Evolutionary conservation across 2,113 vertebrate species (phyloP), one percentile per base, ranked within the genome.

Genomic region (Tretioscincus oriximinensis): DNA sequence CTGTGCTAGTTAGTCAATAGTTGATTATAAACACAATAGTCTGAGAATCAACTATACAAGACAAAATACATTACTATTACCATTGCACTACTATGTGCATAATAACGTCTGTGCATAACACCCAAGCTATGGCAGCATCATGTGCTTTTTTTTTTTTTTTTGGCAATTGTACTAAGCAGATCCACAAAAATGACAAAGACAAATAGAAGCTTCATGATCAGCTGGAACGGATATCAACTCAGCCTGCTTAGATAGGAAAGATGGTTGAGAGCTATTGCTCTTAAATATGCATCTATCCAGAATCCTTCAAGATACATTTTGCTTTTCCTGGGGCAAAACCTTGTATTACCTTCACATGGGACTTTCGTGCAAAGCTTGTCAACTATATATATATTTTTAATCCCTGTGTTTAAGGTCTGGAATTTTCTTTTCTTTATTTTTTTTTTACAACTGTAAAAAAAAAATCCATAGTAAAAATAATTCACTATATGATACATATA

Each of bases 401-500:
- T 90, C 87, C 91, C 82, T 85, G 66, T 87, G 83, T 88, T 87
- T 90, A 92, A 58, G 90, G 87, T 92, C 77, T 67, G 82, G 41
- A 80, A 78, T 89, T 90, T 86, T 79, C 88, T 88, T 88, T 92
- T 91, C 79, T 84, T 89, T 77, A 91, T 90, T 90, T 93, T 90
- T 92, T 92, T 93, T 94, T 90, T 93, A 95, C 92, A 95, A 93
- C 92, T 78, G 92, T 95, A 94, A 92, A 92, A 94, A 93, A 41
- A 97, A 97, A 96, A 94, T 93, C 93, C 91, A 95, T 93, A 91
- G 95, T 97, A 97, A 95, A 98, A 97, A 97, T 96, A 97, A 96
- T 95, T 95, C 97, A 96, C 96, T 95, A 95, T 97, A 96, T 96
- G 95, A 94, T 97, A 96, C 96, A 97, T 91, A 93, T 95, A 94